Evolutionary conservation across 2,888 invertebrate species (phyloP).

Genomic region (Cataglyphis livida): DNA sequence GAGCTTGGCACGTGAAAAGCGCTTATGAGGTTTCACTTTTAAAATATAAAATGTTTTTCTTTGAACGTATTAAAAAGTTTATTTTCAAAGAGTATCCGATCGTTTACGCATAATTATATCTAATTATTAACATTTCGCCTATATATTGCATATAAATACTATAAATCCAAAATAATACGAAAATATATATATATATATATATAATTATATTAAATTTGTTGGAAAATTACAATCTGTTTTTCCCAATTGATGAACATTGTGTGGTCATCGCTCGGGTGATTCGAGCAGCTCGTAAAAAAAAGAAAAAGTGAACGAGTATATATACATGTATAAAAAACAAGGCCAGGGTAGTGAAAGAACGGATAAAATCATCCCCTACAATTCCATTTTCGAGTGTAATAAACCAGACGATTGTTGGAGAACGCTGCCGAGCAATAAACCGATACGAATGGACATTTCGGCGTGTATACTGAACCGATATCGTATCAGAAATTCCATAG

Average conservation of each 20-base stretch:
- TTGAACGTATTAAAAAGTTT: not conserved
- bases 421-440: constrained; percentile 77
- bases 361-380: constrained; percentile 68
- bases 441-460: constrained; percentile 73
- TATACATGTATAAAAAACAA: constrained; percentile 48
- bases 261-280: constrained; percentile 1
- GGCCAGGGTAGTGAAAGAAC: constrained; percentile 55
- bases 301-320: not conserved
- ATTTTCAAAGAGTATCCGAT: not conserved
- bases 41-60: not conserved
- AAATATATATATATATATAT: not conserved
- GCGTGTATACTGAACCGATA: constrained; percentile 61
- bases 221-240: not conserved
- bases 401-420: constrained; percentile 72
- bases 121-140: not conserved
- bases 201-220: not conserved
- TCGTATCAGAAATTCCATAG: constrained; percentile 64
- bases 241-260: not conserved
- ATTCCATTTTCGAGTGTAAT: constrained; percentile 79
- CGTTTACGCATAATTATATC: not conserved
- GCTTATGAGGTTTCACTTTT: constrained; percentile 74
- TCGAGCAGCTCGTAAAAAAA: constrained; percentile 40
- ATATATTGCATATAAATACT: not conserved
- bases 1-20: constrained; percentile 63
- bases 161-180: not conserved